A percentile compares a stretch with the other conserved stretches of the same genome.
Evolutionary conservation across 2,797 vertebrate genomes (phyloP).

Genomic region (Phrynocephalus guinanensis): DNA sequence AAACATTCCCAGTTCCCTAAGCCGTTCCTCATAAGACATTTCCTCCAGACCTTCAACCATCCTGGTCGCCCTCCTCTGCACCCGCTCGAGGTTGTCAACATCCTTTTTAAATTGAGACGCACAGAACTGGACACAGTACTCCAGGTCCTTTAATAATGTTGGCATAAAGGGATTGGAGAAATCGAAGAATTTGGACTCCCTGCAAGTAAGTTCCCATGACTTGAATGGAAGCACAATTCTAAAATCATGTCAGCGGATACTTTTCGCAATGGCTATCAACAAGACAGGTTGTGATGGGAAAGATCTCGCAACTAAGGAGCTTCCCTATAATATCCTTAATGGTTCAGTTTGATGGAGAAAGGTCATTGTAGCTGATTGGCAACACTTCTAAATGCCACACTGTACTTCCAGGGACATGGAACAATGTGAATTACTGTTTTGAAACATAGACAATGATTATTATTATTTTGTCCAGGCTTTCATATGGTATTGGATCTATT

Average conservation of each 20-base stretch:
- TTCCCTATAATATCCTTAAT: neutral
- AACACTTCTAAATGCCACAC: neutral
- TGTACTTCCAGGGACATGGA: neutral
- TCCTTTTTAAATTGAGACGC: too few relatives aligned
- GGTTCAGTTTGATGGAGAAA: too few relatives aligned
- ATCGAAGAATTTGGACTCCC: slow-evolving; percentile 52
- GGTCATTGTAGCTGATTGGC: neutral
- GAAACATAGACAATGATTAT: neutral
- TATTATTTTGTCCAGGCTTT: neutral
- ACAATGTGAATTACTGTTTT: neutral
- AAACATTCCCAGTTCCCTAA: too few relatives aligned
- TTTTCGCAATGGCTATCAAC: neutral
- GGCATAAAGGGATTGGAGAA: slow-evolving; percentile 46
- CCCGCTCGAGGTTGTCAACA: too few relatives aligned
- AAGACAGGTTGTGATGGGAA: neutral
- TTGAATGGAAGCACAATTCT: slow-evolving; percentile 33
- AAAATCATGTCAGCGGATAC: neutral
- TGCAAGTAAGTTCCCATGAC: slow-evolving; percentile 56
- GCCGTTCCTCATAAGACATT: too few relatives aligned
- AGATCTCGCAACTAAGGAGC: neutral
- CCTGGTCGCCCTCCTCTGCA: too few relatives aligned
- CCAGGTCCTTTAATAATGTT: neutral
- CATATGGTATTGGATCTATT: neutral
- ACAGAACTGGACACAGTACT: too few relatives aligned
- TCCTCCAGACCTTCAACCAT: too few relatives aligned